Evolutionary conservation across 2,113 vertebrate species (phyloP), one percentile per base, ranked within the genome.

Genomic region (Nibea albiflora): DNA sequence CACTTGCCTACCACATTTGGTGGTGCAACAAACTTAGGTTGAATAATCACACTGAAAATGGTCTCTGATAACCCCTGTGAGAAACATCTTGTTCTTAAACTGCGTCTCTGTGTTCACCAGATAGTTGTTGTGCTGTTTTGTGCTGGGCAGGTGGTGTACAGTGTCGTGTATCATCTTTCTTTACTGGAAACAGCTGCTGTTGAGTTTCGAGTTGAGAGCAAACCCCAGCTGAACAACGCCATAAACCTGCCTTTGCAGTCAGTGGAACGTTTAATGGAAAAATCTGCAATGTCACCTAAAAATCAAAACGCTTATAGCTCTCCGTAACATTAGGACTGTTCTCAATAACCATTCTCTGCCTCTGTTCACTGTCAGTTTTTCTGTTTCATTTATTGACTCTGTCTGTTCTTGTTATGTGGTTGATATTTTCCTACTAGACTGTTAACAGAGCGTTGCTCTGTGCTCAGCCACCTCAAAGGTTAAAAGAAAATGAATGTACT

Each of bases 351-450:
- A 0, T 19, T 57, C 24, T 19, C 44, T 42, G 10, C 31, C 31
- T 62, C 15, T 35, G 26, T 64, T 63, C 35, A 31, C 73, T 49
- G 54, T 58, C 39, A 49, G 22, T 28, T 60, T 31, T 19, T 75
- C 26, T 14, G 15, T 64, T 71, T 65, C 20, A 54, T 65, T 70
- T 64, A 53, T 61, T 20, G 73, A 68, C 28, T 26, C 17, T 70
- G 17, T 47, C 66, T 76, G 4, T 56, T 22, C 42, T 22, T 50
- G 50, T 52, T 58, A 15, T 39, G 46, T 50, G 24, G 35, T 28
- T 54, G 53, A 16, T 57, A 26, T 52, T 53, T 47, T 57, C 46
- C 28, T 16, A 16, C 52, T 70, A 22, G 62, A 44, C 19, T 24
- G 11, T 60, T 19, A 46, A 57, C 50, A 22, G 31, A 14, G 9